Percentiles rank a stretch among this genome's conserved stretches.
These are phyloP conservation scores for Sapayoa aenigma DNA, from an alignment of 2,113 vertebrate species.

Conservation along the genomic window DNA sequence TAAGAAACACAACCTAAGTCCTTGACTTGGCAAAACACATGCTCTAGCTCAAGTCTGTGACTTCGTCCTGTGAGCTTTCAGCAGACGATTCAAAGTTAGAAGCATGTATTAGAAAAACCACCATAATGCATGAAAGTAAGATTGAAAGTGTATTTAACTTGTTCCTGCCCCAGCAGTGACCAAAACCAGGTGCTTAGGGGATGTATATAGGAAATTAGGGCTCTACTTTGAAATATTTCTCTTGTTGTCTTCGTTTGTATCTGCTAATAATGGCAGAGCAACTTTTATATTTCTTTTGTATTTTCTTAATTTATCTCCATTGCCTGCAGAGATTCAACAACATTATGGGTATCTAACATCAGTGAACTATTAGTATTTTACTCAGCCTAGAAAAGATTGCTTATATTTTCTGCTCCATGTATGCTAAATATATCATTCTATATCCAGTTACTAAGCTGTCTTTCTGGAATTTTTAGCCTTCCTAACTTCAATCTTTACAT, in stretches of 20 bases:
- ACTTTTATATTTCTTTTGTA: not conserved
- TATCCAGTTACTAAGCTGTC: not conserved
- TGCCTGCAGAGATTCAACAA: not conserved
- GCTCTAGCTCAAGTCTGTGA: not conserved
- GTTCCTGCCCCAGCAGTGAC: not conserved
- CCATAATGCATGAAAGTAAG: not conserved
- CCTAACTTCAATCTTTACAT: not conserved
- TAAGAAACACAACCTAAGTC: not conserved
- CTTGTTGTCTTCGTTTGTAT: not conserved
- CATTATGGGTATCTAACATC: not conserved
- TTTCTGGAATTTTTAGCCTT: not conserved
- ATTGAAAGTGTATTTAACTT: accelerated
- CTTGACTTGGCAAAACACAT: not conserved
- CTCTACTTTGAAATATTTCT: not conserved
- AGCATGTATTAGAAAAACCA: not conserved
- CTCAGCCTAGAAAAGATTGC: not conserved
- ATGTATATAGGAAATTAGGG: not conserved
- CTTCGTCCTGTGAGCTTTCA: not conserved
- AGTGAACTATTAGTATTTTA: not conserved
- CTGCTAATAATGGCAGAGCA: not conserved
- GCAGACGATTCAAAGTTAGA: not conserved
- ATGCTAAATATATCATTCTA: not conserved
- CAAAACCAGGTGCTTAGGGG: not conserved
- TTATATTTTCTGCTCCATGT: not conserved
- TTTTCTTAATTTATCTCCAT: not conserved